Base-by-base conservation (phyloP, 2,797 vertebrate species). In the Mycteria americana region DNA sequence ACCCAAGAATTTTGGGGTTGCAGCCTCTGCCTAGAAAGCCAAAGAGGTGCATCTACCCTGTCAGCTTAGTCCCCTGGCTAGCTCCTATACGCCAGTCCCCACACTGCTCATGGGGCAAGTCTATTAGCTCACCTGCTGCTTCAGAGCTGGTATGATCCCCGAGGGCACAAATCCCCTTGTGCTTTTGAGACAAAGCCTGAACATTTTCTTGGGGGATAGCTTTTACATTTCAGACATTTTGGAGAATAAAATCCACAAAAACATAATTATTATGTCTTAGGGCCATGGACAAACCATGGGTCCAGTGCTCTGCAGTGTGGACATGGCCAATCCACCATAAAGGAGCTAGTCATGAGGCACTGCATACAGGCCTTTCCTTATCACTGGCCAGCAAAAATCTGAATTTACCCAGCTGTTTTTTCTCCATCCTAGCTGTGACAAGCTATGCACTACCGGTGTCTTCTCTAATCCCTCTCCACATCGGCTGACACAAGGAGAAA, bases 141-240 rank as follows among this genome's bases (percentile, higher is more conserved):
- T 41, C 60, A 15, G 28, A 35, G 8, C 3, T n/a, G 13, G 7
- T 28, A 3, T 19, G 11, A 17, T 33, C n/a, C 51, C 41, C 41
- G 25, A 67, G 25, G 41, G 22, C 41, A 57, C 35, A n/a, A 68
- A 85, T 21, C 21, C 51, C 10, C 35, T 53, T 33, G 8, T 53
- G 19, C 22, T 39, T 87, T 53, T 56, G 39, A 73, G 25, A 65
- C 54, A 69, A 60, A 72, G 13, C n/a, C 46, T 22, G 23, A 60
- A 33, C 14, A 37, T 0, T 21, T 41, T 62, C 22, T 16, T 1
- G 9, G 39, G 17, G 28, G 10, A 27, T 7, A 30, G 5, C 19
- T 60, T 76, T 37, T n/a, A 48, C 5, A 28, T 88, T 77, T 74
- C 43, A 41, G 33, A 33, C 21, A 35, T 37, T 92, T 60, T 76